Evolutionary conservation across 2,888 invertebrate species (phyloP).

Genomic region (Volucella zonaria): DNA sequence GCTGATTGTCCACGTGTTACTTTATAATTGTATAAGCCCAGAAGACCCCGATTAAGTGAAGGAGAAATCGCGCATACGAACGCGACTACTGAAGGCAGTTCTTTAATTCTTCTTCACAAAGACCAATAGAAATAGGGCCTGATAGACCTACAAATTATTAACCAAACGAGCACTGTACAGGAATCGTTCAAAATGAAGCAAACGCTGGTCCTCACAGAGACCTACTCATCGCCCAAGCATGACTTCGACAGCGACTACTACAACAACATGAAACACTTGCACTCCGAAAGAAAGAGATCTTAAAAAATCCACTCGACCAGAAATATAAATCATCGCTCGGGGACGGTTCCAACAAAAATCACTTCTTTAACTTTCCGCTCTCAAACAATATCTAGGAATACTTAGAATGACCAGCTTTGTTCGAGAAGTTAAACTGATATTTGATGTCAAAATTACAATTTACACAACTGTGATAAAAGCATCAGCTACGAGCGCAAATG

Average conservation of each 20-base stretch:
- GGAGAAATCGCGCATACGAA: background rate
- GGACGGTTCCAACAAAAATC: slow-evolving; percentile 52
- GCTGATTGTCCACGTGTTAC: slow-evolving; percentile 32
- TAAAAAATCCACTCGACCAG: slow-evolving; percentile 23
- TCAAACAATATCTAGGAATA: slow-evolving; percentile 43
- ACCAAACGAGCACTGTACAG: slow-evolving; percentile 4
- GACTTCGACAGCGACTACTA: slow-evolving; percentile 12
- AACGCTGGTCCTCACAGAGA: slow-evolving; percentile 16
- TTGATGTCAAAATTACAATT: slow-evolving; percentile 72
- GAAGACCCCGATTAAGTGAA: background rate
- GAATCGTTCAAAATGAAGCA: background rate
- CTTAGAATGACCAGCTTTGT: slow-evolving; percentile 22
- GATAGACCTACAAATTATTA: slow-evolving; percentile 1
- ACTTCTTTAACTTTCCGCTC: slow-evolving; percentile 13
- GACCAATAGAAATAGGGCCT: background rate
- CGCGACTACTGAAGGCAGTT: background rate
- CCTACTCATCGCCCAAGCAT: slow-evolving; percentile 51
- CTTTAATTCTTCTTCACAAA: background rate
- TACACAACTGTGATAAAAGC: slow-evolving; percentile 29
- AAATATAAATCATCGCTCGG: slow-evolving; percentile 42
- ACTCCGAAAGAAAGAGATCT: slow-evolving; percentile 50
- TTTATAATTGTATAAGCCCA: slow-evolving; percentile 40
- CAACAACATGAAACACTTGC: slow-evolving; percentile 42
- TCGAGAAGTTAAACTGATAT: slow-evolving; percentile 45
- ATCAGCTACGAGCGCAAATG: slow-evolving; percentile 57